These are phyloP conservation scores for Alcis repandata DNA, from an alignment of 2,888 invertebrate species.

Conservation along the genomic window DNA sequence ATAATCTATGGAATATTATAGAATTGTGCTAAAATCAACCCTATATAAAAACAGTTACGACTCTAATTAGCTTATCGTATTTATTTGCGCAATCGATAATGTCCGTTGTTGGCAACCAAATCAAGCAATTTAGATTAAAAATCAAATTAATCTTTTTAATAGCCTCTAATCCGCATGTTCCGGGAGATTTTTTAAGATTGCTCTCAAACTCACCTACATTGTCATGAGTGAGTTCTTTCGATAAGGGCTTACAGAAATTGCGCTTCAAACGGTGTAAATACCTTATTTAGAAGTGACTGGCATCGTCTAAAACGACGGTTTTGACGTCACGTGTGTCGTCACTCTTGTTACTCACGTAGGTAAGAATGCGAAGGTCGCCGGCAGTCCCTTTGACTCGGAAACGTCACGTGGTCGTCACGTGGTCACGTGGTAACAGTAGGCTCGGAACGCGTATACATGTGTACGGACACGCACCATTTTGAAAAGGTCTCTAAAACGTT, in stretches of 20 bases:
- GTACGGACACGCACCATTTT: too few species aligned
- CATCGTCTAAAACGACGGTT: too few species aligned
- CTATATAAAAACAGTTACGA: background rate
- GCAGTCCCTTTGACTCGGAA: too few species aligned
- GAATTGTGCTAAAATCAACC: background rate
- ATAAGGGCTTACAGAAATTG: conserved; percentile 3
- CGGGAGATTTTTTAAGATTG: conserved; percentile 1
- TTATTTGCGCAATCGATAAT: background rate
- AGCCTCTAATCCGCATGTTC: conserved; percentile 8
- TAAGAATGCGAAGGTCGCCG: too few species aligned
- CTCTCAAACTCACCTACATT: background rate
- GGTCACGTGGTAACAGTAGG: too few species aligned
- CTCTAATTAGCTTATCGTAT: background rate
- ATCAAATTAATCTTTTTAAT: background rate
- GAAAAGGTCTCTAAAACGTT: too few species aligned
- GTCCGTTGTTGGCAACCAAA: background rate
- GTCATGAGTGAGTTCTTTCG: background rate
- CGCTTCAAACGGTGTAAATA: background rate
- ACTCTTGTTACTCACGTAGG: too few species aligned
- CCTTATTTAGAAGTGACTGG: background rate
- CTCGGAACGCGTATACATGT: too few species aligned
- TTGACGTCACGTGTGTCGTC: background rate
- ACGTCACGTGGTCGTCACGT: too few species aligned
- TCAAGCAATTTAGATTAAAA: background rate
- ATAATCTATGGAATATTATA: background rate